Base-by-base conservation (phyloP, 2,113 vertebrate genomes). In the Pipra filicauda region DNA sequence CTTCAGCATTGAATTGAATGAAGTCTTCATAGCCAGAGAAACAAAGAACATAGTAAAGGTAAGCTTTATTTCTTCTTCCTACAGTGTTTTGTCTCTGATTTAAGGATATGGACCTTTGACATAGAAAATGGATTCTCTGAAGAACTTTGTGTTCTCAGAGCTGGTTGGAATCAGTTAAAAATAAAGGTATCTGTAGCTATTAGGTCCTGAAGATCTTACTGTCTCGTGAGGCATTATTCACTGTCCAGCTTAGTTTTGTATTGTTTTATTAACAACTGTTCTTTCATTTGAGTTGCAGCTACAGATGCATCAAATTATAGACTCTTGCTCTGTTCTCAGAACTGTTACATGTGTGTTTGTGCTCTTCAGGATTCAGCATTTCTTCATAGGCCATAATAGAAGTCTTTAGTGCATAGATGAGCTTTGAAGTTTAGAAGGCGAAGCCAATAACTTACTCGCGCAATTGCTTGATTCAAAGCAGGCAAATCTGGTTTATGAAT, bases 41-140 rank as follows among this genome's bases (percentile, higher is more conserved):
- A 94, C 97, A 8, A 98, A 96, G 75, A 98, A 98, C 22, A 39
- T 98, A 77, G 97, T 99, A 83, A 98, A 99, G 98, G 99, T 99
- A 96, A 77, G 14, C 41, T 89, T 80, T 80, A 31, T 18, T 94
- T 89, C 28, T 52, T 46, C 52, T 52, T 69, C n/a, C 11, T 89
- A 9, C 8, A n/a, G 2, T 67, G 15, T 71, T 90, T 85, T 69
- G 27, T 48, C 61, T 64, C 93, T 59, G 5, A 33, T 54, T 70
- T 61, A 55, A 49, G 77, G 18, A 48, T 64, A 11, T 4, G 24
- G 16, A 52, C 27, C 12, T 76, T 48, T 62, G 57, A 61, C 16
- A 13, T 64, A 67, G 8, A 9, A 39, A 70, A 28, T 8, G 16
- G 8, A 12, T 61, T 75, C 3, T 86, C 65, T 58, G 46, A 57